phyloP scores from a whole-genome alignment of 2,113 vertebrate species.

The Pelecanoides urinatrix region DNA sequence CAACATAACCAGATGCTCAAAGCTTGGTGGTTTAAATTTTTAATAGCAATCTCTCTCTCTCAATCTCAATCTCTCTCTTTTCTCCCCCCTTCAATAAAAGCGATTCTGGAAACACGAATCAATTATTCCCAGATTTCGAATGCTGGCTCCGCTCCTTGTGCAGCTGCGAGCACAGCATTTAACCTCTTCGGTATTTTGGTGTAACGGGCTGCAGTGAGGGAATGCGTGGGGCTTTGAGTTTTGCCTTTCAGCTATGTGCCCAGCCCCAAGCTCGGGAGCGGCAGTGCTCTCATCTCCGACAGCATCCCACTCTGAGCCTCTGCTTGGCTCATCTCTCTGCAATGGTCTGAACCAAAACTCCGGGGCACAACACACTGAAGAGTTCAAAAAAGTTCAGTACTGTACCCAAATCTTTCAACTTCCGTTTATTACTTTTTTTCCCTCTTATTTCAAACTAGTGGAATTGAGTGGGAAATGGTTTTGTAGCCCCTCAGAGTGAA shows the following conservation, averaged over 20 bases:
- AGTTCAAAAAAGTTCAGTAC: neutral
- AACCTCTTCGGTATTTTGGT: neutral
- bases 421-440: neutral
- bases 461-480: neutral
- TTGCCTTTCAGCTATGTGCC: neutral
- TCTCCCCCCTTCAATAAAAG: neutral
- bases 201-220: neutral
- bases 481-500: neutral
- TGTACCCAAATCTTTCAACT: neutral
- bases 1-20: neutral
- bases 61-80: neutral
- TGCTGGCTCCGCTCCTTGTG: neutral
- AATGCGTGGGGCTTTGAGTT: neutral
- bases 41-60: neutral
- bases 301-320: neutral
- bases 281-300: neutral
- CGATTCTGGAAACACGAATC: neutral
- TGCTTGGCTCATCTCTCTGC: neutral
- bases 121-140: conserved; percentile 21
- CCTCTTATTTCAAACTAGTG: neutral
- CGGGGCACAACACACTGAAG: no score
- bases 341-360: neutral
- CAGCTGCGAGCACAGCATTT: neutral
- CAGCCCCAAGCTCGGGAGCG: neutral
- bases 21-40: neutral